Evolutionary conservation across 1,140 invertebrate species (phyloP), one percentile per base, ranked within the genome.

Genomic region (Chelonus insularis): DNA sequence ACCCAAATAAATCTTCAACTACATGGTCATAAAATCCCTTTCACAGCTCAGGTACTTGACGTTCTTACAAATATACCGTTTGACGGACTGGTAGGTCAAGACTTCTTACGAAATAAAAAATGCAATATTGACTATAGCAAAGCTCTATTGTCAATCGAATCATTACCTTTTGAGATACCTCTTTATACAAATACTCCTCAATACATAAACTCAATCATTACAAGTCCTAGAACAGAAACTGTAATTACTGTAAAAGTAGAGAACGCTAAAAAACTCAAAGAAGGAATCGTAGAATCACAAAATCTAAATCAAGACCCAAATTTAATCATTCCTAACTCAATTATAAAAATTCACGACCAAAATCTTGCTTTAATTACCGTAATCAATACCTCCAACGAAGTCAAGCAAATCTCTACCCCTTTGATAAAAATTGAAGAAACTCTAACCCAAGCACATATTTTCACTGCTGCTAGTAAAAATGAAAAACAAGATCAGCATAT

Each of bases 51-150:
- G 9, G 2, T 63, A 32, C 41, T 63, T 16, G 25, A 57, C n/a
- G 20, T 20, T 7, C 6, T 8, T n/a, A 57, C 54, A 23, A 57
- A 63, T 63, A 52, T 57, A 1, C 61, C 61, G 16, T 63, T 63
- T 12, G 61, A 63, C 25, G 61, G 56, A n/a, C 11, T 37, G 25
- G 14, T 62, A 23, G 36, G 54, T 12, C 21, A 36, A 47, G 36
- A 57, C 12, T 57, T 57, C 25, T 23, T 57, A 11, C 14, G 12
- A 25, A 45, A 47, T 12, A 23, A 58, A 4, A 47, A 58, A 29
- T 58, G 56, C 14, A 45, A 25, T n/a, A 29, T 45, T 18, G 21
- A 47, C 16, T 47, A 14, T 20, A 11, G 2, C 45, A 23, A 21
- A 48, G 7, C 25, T 29, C 25, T 29, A 29, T 7, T 29, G 7